These are phyloP conservation scores for Spondyliosoma cantharus DNA, from an alignment of 2,797 vertebrate species.

Conservation along the genomic window DNA sequence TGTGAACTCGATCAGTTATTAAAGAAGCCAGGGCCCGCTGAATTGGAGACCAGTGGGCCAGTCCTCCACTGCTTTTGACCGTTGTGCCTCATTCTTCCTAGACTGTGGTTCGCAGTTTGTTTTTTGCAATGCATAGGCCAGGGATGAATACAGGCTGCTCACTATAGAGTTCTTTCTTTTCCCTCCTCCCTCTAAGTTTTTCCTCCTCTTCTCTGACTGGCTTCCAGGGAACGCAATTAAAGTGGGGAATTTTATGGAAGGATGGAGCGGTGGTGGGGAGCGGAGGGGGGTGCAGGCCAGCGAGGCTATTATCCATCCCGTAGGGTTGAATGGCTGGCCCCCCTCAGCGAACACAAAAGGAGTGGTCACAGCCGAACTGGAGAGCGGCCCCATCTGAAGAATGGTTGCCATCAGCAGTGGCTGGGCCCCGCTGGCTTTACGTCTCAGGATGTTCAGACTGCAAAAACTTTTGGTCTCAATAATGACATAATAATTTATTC, in stretches of 20 bases:
- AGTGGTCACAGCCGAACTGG: slow-evolving; percentile 76
- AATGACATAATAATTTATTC: slow-evolving; percentile 32
- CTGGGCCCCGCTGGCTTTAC: slow-evolving; percentile 54
- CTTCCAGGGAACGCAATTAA: slow-evolving; percentile 80
- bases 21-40: slow-evolving; percentile 82
- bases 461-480: slow-evolving; percentile 44
- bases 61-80: slow-evolving; percentile 86
- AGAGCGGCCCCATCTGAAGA: slow-evolving; percentile 78
- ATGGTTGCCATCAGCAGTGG: slow-evolving; percentile 67
- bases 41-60: slow-evolving; percentile 81
- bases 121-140: slow-evolving; percentile 83
- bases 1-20: slow-evolving; percentile 86
- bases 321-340: slow-evolving; percentile 79
- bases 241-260: slow-evolving; percentile 80
- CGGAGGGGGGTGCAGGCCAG: slow-evolving; percentile 68
- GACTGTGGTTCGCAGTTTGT: slow-evolving; percentile 81
- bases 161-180: slow-evolving; percentile 76
- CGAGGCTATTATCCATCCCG: slow-evolving; percentile 81
- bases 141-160: slow-evolving; percentile 80
- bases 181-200: slow-evolving; percentile 73
- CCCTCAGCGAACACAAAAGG: slow-evolving; percentile 81
- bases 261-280: slow-evolving; percentile 68
- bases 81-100: slow-evolving; percentile 79
- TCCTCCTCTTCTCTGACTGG: slow-evolving; percentile 73
- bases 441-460: slow-evolving; percentile 53